Conservation (phyloP, 2,888 invertebrate genomes). For the Hoplodrina ambigua region DNA sequence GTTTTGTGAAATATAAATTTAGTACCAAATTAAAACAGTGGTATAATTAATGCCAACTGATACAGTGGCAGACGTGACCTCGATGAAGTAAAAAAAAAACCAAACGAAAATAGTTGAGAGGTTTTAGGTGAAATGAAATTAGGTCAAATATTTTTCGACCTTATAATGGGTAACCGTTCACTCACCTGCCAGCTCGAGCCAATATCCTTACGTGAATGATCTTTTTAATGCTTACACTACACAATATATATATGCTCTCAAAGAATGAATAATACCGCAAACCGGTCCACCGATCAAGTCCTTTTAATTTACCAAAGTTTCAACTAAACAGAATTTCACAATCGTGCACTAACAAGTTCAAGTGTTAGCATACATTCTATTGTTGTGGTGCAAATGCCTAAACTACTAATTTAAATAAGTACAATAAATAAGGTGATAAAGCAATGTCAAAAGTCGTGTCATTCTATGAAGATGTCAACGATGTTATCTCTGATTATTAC, state of each 20-base stretch:
- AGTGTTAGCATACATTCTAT: background rate
- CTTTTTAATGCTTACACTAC: background rate
- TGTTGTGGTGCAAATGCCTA: background rate
- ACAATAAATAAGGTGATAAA: background rate
- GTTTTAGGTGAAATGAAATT: too few relatives aligned
- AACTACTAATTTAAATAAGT: background rate
- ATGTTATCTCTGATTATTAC: background rate
- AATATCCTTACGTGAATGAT: conserved; percentile 15
- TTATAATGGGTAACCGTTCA: background rate
- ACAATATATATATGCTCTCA: background rate
- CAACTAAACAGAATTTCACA: background rate
- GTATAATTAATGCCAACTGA: too few relatives aligned
- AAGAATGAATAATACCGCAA: background rate
- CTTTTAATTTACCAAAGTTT: background rate
- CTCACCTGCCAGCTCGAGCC: conserved; percentile 18
- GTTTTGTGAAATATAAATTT: too few relatives aligned
- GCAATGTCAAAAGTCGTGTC: too few relatives aligned
- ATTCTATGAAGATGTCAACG: background rate
- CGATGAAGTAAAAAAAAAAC: too few relatives aligned
- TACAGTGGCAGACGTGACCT: too few relatives aligned
- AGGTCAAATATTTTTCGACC: too few relatives aligned
- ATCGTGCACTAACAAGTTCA: background rate
- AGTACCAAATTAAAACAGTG: too few relatives aligned
- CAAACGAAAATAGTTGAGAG: too few relatives aligned
- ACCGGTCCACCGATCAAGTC: background rate